A percentile compares a stretch with the other conserved stretches of the same genome.
Conservation (phyloP, 2,888 invertebrate genomes). For the Molorchus minor region DNA sequence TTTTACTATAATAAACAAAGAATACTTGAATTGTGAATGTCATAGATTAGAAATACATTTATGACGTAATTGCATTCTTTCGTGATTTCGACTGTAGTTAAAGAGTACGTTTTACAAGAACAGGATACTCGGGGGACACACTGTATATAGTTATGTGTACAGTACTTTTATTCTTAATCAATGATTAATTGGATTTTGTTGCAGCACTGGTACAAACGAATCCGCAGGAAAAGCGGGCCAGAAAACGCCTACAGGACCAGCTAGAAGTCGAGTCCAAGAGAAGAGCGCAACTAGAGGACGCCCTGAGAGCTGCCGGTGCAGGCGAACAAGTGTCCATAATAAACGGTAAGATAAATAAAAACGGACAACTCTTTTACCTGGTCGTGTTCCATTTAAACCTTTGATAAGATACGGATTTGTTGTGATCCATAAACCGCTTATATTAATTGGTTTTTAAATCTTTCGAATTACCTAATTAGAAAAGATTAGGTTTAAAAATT, state of each 20-base stretch:
- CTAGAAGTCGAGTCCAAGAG: conserved; percentile 82
- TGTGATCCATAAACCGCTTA: too few relatives aligned
- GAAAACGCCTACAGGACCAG: conserved; percentile 86
- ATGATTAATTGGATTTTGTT: conserved; percentile 53
- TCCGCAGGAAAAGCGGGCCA: conserved; percentile 84
- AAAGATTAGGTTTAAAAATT: too few relatives aligned
- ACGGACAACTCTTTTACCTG: not conserved
- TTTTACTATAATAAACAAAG: too few relatives aligned
- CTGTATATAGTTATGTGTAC: too few relatives aligned
- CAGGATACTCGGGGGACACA: too few relatives aligned
- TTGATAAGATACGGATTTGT: conserved; percentile 5
- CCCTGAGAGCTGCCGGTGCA: conserved; percentile 79
- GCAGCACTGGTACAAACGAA: conserved; percentile 88
- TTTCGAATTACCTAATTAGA: too few relatives aligned
- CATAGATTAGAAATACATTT: too few relatives aligned
- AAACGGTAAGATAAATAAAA: conserved; percentile 70
- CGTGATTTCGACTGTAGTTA: too few relatives aligned
- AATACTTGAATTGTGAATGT: too few relatives aligned
- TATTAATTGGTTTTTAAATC: too few relatives aligned
- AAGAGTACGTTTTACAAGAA: too few relatives aligned
- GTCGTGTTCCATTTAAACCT: not conserved
- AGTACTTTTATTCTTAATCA: not conserved
- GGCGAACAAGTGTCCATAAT: conserved; percentile 82
- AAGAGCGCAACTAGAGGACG: conserved; percentile 82
- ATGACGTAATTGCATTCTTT: too few relatives aligned